These are phyloP conservation scores for Riparia riparia DNA, from an alignment of 2,113 vertebrate species.

Conservation along the genomic window DNA sequence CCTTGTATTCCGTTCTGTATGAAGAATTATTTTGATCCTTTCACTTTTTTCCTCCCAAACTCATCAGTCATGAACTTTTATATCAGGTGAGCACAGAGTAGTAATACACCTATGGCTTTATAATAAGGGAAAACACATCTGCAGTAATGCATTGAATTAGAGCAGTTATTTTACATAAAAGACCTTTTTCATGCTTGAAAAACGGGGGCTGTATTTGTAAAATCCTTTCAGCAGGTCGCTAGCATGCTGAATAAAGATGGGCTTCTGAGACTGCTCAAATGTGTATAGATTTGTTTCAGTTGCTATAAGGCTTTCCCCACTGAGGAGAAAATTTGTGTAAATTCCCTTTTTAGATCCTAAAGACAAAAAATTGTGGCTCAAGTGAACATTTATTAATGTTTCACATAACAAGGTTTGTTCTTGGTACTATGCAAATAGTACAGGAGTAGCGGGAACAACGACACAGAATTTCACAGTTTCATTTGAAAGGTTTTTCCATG, in stretches of 20 bases:
- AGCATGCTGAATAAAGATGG: background rate
- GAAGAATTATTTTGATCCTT: conserved; percentile 30
- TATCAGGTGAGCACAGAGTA: background rate
- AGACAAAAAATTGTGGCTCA: background rate
- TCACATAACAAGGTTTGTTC: background rate
- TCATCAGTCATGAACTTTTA: background rate
- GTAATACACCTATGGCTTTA: conserved; percentile 20
- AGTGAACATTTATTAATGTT: background rate
- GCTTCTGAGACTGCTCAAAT: background rate
- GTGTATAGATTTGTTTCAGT: background rate
- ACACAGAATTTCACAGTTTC: background rate
- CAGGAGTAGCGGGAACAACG: background rate
- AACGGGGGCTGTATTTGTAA: background rate
- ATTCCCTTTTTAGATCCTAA: background rate
- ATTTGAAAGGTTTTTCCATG: background rate
- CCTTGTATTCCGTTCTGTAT: background rate
- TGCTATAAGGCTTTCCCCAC: background rate
- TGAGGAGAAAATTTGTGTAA: background rate
- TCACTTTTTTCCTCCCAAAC: background rate
- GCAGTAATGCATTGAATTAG: background rate
- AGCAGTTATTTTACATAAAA: background rate
- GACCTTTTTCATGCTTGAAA: background rate
- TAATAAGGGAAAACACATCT: background rate
- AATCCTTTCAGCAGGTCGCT: background rate
- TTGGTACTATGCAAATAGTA: background rate